These are phyloP conservation scores for Drosophila grimshawi DNA, from an alignment of 1,140 invertebrate species.

Conservation along the genomic window DNA sequence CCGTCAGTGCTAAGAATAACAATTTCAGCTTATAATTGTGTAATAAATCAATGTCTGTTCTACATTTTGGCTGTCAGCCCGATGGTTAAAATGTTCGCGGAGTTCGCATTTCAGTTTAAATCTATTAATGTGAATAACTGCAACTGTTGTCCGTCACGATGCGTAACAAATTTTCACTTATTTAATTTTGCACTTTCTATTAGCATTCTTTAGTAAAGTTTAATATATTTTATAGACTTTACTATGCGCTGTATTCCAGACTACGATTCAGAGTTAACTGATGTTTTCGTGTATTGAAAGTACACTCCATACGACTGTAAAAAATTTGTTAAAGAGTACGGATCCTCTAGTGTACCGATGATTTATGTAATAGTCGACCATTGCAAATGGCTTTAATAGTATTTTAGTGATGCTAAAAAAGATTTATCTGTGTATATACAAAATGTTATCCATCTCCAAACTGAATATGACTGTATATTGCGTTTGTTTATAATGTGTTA, in stretches of 20 bases:
- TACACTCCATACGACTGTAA: not conserved
- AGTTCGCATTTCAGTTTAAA: constrained; percentile 45
- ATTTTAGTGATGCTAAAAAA: not conserved
- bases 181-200: not conserved
- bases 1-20: constrained; percentile 34
- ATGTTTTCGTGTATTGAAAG: too few relatives aligned
- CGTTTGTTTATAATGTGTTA: not conserved
- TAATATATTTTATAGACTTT: too few relatives aligned
- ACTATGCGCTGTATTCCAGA: too few relatives aligned
- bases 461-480: not conserved
- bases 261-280: too few relatives aligned
- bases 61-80: constrained; percentile 67
- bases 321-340: not conserved
- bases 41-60: constrained; percentile 78
- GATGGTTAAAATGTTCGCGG: constrained; percentile 45
- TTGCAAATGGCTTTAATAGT: not conserved
- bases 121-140: constrained; percentile 55
- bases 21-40: constrained; percentile 64
- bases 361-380: not conserved
- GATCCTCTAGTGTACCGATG: not conserved
- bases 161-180: constrained; percentile 13
- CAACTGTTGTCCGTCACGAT: constrained; percentile 49
- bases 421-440: not conserved
- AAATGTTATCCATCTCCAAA: not conserved
- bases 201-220: too few relatives aligned